Percentiles rank a stretch among this genome's conserved stretches.
These are phyloP conservation scores for Battus philenor DNA, from an alignment of 1,140 invertebrate genomes.

Conservation along the genomic window DNA sequence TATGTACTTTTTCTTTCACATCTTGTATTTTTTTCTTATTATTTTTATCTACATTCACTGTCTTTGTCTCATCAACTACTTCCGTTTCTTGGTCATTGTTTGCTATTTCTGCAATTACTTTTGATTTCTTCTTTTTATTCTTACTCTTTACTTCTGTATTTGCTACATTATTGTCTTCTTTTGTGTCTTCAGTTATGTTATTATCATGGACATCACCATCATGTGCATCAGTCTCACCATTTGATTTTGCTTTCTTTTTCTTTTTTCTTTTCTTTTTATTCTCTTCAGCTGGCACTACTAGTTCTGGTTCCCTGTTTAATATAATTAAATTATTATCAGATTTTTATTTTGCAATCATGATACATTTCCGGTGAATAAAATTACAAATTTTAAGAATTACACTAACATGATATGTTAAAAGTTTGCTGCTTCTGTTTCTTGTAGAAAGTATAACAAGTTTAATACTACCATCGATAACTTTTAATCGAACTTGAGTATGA, in stretches of 20 bases:
- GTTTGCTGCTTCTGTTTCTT: too few relatives aligned
- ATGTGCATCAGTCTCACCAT: constrained; percentile 1
- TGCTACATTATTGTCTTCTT: constrained; percentile 13
- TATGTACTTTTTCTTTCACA: constrained; percentile 1
- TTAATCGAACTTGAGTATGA: too few relatives aligned
- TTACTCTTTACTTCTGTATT: neutral
- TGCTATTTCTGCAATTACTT: neutral
- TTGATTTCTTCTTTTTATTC: neutral
- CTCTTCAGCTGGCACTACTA: constrained; percentile 46
- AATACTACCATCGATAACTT: too few relatives aligned
- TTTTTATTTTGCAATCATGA: too few relatives aligned
- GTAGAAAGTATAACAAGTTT: too few relatives aligned
- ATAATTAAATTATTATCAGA: constrained; percentile 15
- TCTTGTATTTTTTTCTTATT: neutral
- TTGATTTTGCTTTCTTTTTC: constrained; percentile 36
- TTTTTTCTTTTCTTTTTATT: constrained; percentile 53
- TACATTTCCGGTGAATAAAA: too few relatives aligned
- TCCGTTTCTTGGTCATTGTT: too few relatives aligned
- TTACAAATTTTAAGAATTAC: too few relatives aligned
- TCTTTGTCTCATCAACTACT: too few relatives aligned
- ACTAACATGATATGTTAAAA: too few relatives aligned
- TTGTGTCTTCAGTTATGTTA: constrained; percentile 5
- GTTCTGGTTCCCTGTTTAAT: constrained; percentile 61
- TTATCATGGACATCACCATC: neutral
- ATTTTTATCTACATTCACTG: too few relatives aligned